A percentile compares a stretch with the other conserved stretches of the same genome.
phyloP scores from a whole-genome alignment of 2,113 vertebrate genomes.

The Myodes glareolus region DNA sequence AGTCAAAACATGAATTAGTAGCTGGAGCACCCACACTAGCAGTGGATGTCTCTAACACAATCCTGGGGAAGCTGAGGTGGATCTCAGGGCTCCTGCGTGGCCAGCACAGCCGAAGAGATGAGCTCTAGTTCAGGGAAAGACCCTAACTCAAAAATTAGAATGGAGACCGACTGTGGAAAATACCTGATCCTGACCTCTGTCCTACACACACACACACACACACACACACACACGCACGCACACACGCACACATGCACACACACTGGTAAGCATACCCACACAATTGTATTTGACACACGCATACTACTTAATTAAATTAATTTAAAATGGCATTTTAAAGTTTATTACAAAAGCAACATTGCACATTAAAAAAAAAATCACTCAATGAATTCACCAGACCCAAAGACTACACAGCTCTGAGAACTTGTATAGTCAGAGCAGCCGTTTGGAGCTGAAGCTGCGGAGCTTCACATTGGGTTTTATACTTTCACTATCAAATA shows the following conservation, averaged over 20 bases:
- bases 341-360: background rate
- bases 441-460: fast-evolving
- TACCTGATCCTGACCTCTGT: background rate
- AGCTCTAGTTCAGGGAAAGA: background rate
- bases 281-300: background rate
- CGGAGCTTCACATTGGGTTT: background rate
- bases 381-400: background rate
- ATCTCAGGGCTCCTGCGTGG: background rate
- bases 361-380: background rate
- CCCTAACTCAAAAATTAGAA: background rate
- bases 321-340: too few relatives aligned
- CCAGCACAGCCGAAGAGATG: background rate
- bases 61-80: background rate
- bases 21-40: background rate
- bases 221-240: too few relatives aligned
- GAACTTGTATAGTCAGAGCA: background rate
- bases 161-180: background rate
- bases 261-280: background rate
- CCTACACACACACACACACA: background rate
- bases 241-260: background rate
- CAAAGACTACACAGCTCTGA: background rate
- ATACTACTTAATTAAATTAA: background rate
- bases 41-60: too few relatives aligned
- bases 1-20: background rate
- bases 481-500: background rate